These are phyloP conservation scores for Lasioglossum pauxillum DNA, from an alignment of 2,888 invertebrate species.

Conservation along the genomic window DNA sequence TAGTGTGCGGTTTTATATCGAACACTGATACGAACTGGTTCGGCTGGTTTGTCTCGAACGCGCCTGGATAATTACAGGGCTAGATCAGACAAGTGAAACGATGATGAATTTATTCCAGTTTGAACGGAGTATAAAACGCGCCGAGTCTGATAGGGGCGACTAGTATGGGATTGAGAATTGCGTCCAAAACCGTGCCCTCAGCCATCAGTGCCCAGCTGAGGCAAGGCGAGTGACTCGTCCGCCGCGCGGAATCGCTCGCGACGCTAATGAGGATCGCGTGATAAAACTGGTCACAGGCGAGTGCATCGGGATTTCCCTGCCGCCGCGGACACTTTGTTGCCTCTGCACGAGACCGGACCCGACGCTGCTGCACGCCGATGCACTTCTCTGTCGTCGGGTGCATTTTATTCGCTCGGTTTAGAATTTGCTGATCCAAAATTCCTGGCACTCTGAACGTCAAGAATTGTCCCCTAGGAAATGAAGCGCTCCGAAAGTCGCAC, in stretches of 20 bases:
- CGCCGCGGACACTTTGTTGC: not conserved
- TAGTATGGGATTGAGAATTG: not conserved
- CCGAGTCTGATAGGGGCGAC: not conserved
- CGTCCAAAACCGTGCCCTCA: not conserved
- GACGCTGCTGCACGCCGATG: not conserved
- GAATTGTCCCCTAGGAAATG: not conserved
- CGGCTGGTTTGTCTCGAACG: too few species aligned
- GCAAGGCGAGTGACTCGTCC: conserved; percentile 59
- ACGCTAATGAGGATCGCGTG: conserved; percentile 69
- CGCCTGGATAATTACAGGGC: too few species aligned
- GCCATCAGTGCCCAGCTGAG: not conserved
- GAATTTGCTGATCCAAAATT: not conserved
- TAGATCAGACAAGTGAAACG: too few species aligned
- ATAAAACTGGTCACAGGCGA: conserved; percentile 52
- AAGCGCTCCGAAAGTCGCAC: not conserved
- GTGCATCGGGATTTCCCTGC: conserved; percentile 32
- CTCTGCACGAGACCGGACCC: conserved; percentile 2
- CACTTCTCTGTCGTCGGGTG: not conserved
- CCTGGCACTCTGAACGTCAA: not conserved
- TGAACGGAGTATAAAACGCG: not conserved
- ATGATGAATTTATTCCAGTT: too few species aligned
- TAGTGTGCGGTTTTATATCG: too few species aligned
- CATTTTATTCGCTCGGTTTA: not conserved
- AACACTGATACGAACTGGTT: too few species aligned
- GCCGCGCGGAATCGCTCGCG: conserved; percentile 52